Evolutionary conservation across 2,113 vertebrate genomes (phyloP), one percentile per base, ranked within the genome.

Genomic region (Lanius collurio): DNA sequence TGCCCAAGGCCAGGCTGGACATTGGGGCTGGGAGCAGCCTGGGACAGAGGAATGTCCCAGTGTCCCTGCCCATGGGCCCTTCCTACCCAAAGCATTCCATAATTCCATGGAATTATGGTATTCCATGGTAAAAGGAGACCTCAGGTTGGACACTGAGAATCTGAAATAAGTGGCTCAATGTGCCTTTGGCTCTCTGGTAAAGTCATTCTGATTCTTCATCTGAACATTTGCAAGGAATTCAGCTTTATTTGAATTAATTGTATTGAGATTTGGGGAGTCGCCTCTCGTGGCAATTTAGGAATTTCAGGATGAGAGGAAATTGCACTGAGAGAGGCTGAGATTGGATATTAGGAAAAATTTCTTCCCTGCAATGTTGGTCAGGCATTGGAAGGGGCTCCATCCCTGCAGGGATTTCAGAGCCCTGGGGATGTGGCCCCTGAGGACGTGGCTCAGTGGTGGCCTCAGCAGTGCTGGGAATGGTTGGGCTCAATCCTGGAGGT

Each of bases 1-100:
- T 53, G 55, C 5, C 73, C 73, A 14, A 68, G 44, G 37, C 17
- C 27, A 27, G 33, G 37, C 0, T 77, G 80, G 55, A n/a, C 10
- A 15, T n/a, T n/a, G n/a, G 28, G 13, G 8, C 5, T 63, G 5
- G 59, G 71, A 67, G 2, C 44, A 57, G 0, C 22, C n/a, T 64
- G 59, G 50, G 18, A 47, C 0, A 2, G 7, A 15, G 69, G 49
- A 0, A 84, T 18, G 7, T n/a, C n/a, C n/a, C n/a, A n/a, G n/a
- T 39, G 68, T 23, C n/a, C 81, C 49, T 33, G 41, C 57, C 28
- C 55, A 14, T 27, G 28, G 9, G 64, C 41, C 23, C 6, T 49
- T 41, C 30, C 49, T 5, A 15, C 46, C 33, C 53, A 27, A 77
- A 24, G 7, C 24, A n/a, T 47, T 30, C 47, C 13, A 19, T 23